These are phyloP conservation scores for Oreohelix idahoensis DNA, from an alignment of 1,140 invertebrate species.

Conservation along the genomic window DNA sequence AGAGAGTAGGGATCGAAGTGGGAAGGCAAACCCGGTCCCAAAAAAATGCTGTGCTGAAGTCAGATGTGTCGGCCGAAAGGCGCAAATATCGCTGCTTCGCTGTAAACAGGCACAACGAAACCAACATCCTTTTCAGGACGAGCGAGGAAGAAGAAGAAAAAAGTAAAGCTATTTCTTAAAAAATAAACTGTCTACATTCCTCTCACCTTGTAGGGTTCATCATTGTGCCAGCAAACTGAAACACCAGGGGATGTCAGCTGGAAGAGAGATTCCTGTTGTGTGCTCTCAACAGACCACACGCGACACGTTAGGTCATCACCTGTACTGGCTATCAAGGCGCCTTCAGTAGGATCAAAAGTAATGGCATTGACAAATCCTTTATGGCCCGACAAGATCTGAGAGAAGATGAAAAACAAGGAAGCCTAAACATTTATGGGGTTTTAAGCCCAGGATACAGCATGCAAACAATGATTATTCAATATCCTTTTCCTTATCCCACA, in stretches of 20 bases:
- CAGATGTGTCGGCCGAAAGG: no score
- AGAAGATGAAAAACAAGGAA: slow-evolving; percentile 11
- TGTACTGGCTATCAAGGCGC: slow-evolving; percentile 81
- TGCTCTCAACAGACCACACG: slow-evolving; percentile 78
- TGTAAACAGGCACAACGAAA: no score
- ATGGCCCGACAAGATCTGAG: slow-evolving; percentile 79
- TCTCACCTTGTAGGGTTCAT: slow-evolving; percentile 80
- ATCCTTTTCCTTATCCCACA: no score
- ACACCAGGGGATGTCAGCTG: slow-evolving; percentile 81
- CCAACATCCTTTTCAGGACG: no score
- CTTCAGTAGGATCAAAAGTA: slow-evolving; percentile 79
- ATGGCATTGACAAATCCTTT: slow-evolving; percentile 82
- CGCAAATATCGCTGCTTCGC: no score
- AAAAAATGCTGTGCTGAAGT: no score
- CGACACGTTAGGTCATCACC: slow-evolving; percentile 85
- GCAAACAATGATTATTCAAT: no score
- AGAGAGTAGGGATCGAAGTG: no score
- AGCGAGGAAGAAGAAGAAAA: no score
- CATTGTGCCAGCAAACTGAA: slow-evolving; percentile 81
- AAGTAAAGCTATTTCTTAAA: not conserved
- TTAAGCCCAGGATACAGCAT: no score
- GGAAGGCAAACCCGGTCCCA: no score
- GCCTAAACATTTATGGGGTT: no score
- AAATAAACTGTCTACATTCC: not conserved
- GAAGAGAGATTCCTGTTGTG: slow-evolving; percentile 71